These are phyloP conservation scores for Drosophila jambulina DNA, from an alignment of 1,140 invertebrate species.

Conservation along the genomic window DNA sequence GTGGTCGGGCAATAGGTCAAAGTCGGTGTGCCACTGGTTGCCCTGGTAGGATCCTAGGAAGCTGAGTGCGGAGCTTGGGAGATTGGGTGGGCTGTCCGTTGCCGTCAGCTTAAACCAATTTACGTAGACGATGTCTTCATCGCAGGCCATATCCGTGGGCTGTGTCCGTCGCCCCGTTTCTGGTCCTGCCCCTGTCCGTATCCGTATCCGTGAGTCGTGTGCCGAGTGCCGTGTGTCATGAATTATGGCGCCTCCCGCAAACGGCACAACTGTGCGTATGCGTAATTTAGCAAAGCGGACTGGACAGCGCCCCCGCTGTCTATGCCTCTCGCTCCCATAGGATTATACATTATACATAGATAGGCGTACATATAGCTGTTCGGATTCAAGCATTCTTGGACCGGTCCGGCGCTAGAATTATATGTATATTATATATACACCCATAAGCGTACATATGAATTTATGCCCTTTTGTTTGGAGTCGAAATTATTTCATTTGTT, in stretches of 20 bases:
- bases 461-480: conserved; percentile 81
- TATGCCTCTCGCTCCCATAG: conserved; percentile 33
- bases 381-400: conserved; percentile 24
- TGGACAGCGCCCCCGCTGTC: conserved; percentile 44
- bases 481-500: conserved; percentile 84
- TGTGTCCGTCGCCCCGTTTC: conserved; percentile 5
- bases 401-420: conserved; percentile 3
- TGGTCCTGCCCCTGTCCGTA: conserved; percentile 15
- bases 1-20: conserved; percentile 72
- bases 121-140: conserved; percentile 80
- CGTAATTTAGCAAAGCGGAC: conserved; percentile 69
- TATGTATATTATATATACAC: conserved; percentile 7
- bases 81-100: conserved; percentile 46
- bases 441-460: conserved; percentile 65
- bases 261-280: conserved; percentile 75
- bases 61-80: conserved; percentile 6
- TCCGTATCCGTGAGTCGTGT: conserved; percentile 42
- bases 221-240: conserved; percentile 72
- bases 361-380: conserved; percentile 30
- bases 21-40: conserved; percentile 32
- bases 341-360: conserved; percentile 52
- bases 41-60: conserved; percentile 5
- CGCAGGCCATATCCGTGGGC: conserved; percentile 30
- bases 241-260: conserved; percentile 69
- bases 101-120: conserved; percentile 82